A percentile compares a stretch with the other conserved stretches of the same genome.
phyloP scores from a whole-genome alignment of 2,888 invertebrate species.

The Didymodactylos carnosus region DNA sequence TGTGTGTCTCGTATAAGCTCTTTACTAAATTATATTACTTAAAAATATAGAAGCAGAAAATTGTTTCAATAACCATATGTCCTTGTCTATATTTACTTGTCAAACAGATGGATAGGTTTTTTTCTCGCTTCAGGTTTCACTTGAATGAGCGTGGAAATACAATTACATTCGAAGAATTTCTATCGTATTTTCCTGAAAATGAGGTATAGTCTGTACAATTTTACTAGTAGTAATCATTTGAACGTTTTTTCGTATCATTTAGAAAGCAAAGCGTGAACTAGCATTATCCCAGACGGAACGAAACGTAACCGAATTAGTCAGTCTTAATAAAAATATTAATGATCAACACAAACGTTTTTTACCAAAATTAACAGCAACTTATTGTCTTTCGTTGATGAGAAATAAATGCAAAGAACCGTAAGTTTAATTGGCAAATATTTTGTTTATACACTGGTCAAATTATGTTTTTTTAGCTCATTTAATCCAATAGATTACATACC shows the following conservation, averaged over 20 bases:
- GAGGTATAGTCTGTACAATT: conserved; percentile 3
- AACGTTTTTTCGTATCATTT: not conserved
- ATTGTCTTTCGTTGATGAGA: conserved; percentile 5
- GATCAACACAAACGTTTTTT: not conserved
- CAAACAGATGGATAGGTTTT: no score
- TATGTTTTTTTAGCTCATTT: not conserved
- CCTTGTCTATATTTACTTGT: no score
- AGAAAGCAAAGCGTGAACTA: not conserved
- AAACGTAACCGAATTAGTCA: not conserved
- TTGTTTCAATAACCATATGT: no score
- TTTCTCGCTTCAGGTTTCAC: not conserved
- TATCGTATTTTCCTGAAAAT: not conserved
- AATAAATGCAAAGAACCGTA: conserved; percentile 3
- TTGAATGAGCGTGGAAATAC: not conserved
- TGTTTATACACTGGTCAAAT: no score
- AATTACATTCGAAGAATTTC: conserved; percentile 11
- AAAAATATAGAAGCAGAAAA: no score
- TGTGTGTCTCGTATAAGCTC: no score
- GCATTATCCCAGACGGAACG: not conserved
- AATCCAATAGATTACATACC: conserved; percentile 4
- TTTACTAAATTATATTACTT: no score
- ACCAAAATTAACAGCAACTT: not conserved
- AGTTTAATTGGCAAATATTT: not conserved
- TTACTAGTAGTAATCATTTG: no score
- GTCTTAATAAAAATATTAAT: not conserved